Evolutionary conservation across 2,888 invertebrate species (phyloP).

Genomic region (Chrysina gloriosa): DNA sequence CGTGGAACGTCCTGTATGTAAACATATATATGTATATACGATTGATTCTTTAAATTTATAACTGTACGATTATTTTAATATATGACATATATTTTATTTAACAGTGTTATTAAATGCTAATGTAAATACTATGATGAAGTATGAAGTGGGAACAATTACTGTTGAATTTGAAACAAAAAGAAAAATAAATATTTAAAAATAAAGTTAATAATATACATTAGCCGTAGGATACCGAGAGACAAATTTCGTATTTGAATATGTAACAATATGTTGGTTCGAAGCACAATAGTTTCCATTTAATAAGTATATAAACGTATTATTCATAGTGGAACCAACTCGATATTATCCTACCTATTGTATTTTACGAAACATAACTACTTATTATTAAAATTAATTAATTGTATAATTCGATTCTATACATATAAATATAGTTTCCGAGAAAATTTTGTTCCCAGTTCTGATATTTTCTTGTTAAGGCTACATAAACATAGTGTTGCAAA

Average conservation of each 20-base stretch:
- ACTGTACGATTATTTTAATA: no score
- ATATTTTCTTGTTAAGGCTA: slow-evolving; percentile 49
- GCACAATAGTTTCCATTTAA: slow-evolving; percentile 34
- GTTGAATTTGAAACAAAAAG: slow-evolving; percentile 46
- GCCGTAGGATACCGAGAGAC: slow-evolving; percentile 22
- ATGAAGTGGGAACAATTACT: slow-evolving; percentile 49
- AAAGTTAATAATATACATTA: slow-evolving; percentile 34
- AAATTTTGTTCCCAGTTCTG: slow-evolving; percentile 48
- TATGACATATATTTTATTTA: slow-evolving; percentile 36
- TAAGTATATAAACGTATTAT: slow-evolving; percentile 25
- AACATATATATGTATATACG: no score
- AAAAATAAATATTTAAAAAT: slow-evolving; percentile 37
- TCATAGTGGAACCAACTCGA: slow-evolving; percentile 39
- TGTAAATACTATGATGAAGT: slow-evolving; percentile 41
- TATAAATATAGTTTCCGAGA: slow-evolving; percentile 13
- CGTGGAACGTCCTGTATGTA: no score
- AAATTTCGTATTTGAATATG: slow-evolving; percentile 8
- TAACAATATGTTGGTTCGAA: slow-evolving; percentile 27
- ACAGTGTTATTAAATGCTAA: slow-evolving; percentile 37
- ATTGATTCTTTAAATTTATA: no score
- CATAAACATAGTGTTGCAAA: slow-evolving; percentile 46
- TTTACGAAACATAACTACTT: slow-evolving; percentile 6
- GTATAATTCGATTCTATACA: neutral
- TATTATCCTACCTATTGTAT: slow-evolving; percentile 37
- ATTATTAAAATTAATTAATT: neutral